Evolutionary conservation across 2,888 invertebrate species (phyloP).

Genomic region (Scaptomyza reducta): DNA sequence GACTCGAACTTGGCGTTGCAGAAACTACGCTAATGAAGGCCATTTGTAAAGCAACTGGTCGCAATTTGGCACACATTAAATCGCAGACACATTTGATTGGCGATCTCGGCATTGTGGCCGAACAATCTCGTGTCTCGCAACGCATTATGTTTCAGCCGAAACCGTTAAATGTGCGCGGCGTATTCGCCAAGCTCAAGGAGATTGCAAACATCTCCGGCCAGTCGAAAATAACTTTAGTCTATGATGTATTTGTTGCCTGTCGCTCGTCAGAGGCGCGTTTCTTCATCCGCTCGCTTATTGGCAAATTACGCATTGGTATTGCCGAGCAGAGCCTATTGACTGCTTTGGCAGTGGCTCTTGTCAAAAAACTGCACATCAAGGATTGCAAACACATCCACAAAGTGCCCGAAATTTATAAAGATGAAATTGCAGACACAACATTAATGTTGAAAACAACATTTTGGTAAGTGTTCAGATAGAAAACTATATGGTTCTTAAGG

Average conservation of each 20-base stretch:
- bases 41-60: conserved; percentile 94
- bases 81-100: conserved; percentile 87
- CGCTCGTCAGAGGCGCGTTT: conserved; percentile 94
- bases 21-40: conserved; percentile 97
- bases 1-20: conserved; percentile 96
- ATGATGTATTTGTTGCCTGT: conserved; percentile 96
- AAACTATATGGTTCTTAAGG: not conserved
- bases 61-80: conserved; percentile 93
- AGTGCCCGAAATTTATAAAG: conserved; percentile 80
- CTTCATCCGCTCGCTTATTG: conserved; percentile 94
- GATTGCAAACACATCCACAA: conserved; percentile 86
- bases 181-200: conserved; percentile 93
- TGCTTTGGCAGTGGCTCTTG: conserved; percentile 94
- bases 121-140: conserved; percentile 93
- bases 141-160: conserved; percentile 94
- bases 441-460: conserved; percentile 95
- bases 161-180: conserved; percentile 89
- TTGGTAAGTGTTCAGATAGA: conserved; percentile 86
- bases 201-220: conserved; percentile 94
- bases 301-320: conserved; percentile 97
- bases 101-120: conserved; percentile 96
- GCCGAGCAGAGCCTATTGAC: conserved; percentile 98
- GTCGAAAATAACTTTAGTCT: conserved; percentile 95
- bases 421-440: conserved; percentile 89
- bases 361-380: conserved; percentile 82